These are phyloP conservation scores for Ophioderma brevispina DNA, from an alignment of 35 echinoderm and acorn worm genomes.

Conservation along the genomic window DNA sequence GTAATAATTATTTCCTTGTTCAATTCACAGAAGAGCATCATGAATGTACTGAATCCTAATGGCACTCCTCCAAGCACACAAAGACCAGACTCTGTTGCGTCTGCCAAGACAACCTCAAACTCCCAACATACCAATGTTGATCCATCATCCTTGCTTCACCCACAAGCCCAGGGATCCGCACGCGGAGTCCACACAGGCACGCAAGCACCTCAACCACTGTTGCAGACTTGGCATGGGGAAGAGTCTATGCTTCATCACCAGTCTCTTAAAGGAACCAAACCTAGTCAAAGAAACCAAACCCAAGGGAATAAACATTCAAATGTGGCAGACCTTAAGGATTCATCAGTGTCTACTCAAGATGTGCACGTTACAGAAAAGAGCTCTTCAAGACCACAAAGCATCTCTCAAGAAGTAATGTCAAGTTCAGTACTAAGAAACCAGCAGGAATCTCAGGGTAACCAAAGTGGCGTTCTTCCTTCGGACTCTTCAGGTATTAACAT, in stretches of 20 bases:
- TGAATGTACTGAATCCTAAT: background rate
- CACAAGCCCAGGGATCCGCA: background rate
- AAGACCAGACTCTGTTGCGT: background rate
- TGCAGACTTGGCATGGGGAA: constrained; percentile 32
- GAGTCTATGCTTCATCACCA: constrained; percentile 7
- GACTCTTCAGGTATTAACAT: background rate
- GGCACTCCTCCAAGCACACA: background rate
- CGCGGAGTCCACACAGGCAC: background rate
- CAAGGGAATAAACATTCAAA: too few relatives aligned
- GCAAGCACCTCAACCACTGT: background rate
- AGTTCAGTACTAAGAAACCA: background rate
- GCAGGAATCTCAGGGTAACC: background rate
- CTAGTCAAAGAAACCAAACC: background rate
- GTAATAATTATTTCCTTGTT: too few relatives aligned
- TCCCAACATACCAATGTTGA: background rate
- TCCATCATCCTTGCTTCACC: background rate
- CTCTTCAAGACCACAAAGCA: background rate
- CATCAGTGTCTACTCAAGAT: too few relatives aligned
- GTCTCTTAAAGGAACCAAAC: background rate
- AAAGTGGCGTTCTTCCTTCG: background rate
- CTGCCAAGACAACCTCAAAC: background rate
- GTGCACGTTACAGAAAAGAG: too few relatives aligned
- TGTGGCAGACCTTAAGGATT: too few relatives aligned
- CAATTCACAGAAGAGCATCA: background rate
- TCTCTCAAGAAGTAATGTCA: too few relatives aligned